phyloP scores from a whole-genome alignment of 2,888 invertebrate genomes.

The Uloborus plumipes region DNA sequence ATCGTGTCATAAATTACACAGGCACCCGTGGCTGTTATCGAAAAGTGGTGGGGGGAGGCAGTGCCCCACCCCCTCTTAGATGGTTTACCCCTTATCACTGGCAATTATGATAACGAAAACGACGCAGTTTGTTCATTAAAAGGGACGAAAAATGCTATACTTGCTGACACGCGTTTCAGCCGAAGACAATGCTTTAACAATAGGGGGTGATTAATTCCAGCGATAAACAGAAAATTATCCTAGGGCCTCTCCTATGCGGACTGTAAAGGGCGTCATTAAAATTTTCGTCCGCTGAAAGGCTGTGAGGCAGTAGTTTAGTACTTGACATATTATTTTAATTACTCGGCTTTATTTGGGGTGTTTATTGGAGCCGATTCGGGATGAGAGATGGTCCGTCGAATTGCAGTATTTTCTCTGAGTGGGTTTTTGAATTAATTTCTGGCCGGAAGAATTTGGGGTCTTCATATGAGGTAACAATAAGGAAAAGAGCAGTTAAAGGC shows the following conservation, averaged over 20 bases:
- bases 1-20: constrained; percentile 60
- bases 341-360: constrained; percentile 18
- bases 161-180: constrained; percentile 53
- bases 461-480: too few species aligned
- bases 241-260: constrained; percentile 28
- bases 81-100: constrained; percentile 62
- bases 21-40: constrained; percentile 36
- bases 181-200: constrained; percentile 48
- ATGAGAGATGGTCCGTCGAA: too few species aligned
- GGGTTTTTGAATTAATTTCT: too few species aligned
- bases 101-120: constrained; percentile 65
- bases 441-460: too few species aligned
- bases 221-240: constrained; percentile 65
- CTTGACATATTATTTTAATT: constrained; percentile 65
- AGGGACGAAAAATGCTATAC: constrained; percentile 58
- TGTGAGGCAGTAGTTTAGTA: constrained; percentile 42
- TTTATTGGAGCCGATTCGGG: too few species aligned
- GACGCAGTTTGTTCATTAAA: constrained; percentile 63
- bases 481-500: too few species aligned
- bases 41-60: constrained; percentile 29
- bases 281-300: constrained; percentile 45
- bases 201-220: constrained; percentile 58
- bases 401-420: too few species aligned
- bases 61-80: constrained; percentile 27
- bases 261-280: constrained; percentile 54